Base-by-base conservation (phyloP, 1,140 invertebrate species). In the Riptortus pedestris region DNA sequence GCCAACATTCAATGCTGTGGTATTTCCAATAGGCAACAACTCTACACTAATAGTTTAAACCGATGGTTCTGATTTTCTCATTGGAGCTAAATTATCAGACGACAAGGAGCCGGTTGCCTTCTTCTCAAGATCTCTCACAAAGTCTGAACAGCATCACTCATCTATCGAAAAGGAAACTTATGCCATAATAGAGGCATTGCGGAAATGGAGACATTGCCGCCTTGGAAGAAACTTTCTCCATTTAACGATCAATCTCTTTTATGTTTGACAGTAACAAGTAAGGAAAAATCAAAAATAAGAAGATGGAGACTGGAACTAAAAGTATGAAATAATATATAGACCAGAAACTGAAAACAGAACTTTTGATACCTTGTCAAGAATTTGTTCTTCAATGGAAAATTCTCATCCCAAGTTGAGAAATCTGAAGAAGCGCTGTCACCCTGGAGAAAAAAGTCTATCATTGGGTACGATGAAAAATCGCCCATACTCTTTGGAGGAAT, bases 121-220 rank as follows among this genome's bases (percentile, higher is more conserved):
- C 70, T 77, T 73, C 0, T 81, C 78, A 16, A 69, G 74, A 27
- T 74, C 75, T 1, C 68, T 83, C 9, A 74, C 67, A 22, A 24
- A 57, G 4, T 67, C 74, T 4, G 76, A 83, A 69, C 67, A 70
- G 65, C 76, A 76, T 16, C 82, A 81, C 67, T 69, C 72, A n/a
- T 76, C 80, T 63, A 70, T 79, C 3, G 78, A 84, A 31, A 77
- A 77, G 66, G 81, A 84, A 71, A 77, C 73, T 0, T 70, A 78
- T 16, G 72, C 74, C 2, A 74, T 82, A 26, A 65, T 79, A 33
- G 78, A 73, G 69, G 75, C 74, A 11, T 62, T 79, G 43, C 65
- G 71, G 45, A 77, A 77, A 64, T 81, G 68, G 69, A 62, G 61
- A 28, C 66, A 69, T 43, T 67, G 52, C 43, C 60, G 70, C 11